Evolutionary conservation across 2,797 vertebrate species (phyloP).

Genomic region (Threskiornis aethiopicus): DNA sequence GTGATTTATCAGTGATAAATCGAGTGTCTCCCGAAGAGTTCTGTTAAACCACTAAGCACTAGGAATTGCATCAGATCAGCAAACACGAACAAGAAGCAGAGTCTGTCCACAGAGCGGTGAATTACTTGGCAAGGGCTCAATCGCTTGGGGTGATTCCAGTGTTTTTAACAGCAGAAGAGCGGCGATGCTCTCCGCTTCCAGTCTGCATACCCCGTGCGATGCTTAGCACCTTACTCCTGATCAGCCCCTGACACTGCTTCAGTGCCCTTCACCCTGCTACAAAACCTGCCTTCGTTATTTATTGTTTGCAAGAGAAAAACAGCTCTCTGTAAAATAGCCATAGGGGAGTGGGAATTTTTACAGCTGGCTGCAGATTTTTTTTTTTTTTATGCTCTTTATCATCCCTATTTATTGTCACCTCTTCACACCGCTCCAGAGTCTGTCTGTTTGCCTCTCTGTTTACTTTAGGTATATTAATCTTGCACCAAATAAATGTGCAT

Average conservation of each 20-base stretch:
- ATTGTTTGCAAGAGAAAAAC: background rate
- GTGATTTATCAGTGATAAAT: slow-evolving; percentile 60
- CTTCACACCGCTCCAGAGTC: background rate
- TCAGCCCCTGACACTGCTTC: background rate
- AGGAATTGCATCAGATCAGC: slow-evolving; percentile 41
- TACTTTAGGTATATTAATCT: slow-evolving; percentile 2
- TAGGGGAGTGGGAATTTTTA: background rate
- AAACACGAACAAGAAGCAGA: background rate
- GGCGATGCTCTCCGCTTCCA: background rate
- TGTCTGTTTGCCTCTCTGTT: background rate
- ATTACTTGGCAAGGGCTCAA: slow-evolving; percentile 38
- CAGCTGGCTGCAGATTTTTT: background rate
- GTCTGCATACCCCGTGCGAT: accelerated
- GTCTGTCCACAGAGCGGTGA: background rate
- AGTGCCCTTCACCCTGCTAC: background rate
- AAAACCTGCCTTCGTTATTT: background rate
- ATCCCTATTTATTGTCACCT: slow-evolving; percentile 8
- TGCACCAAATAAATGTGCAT: background rate
- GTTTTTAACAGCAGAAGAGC: background rate
- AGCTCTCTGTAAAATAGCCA: slow-evolving; percentile 9
- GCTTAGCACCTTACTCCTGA: background rate
- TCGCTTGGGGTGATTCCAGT: background rate
- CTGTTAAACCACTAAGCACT: slow-evolving; percentile 42
- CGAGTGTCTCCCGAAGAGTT: slow-evolving; percentile 40
- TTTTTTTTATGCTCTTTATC: background rate